Evolutionary conservation across 1,140 invertebrate species (phyloP).

Genomic region (Psilanteris sp.): DNA sequence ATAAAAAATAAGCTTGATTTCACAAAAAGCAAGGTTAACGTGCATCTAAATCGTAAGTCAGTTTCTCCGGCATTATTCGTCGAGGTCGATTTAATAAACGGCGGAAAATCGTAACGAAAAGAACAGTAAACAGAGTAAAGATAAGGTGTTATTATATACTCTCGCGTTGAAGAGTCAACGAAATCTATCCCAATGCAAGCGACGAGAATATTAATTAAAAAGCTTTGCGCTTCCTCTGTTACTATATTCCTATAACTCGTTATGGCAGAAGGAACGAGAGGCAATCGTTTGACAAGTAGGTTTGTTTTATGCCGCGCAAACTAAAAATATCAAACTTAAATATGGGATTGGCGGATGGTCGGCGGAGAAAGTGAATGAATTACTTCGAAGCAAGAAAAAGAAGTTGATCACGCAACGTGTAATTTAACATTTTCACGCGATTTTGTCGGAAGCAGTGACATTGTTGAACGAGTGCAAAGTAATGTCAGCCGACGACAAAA

Average conservation of each 20-base stretch:
- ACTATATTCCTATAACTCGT: too few species aligned
- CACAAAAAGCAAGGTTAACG: constrained; percentile 16
- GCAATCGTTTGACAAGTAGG: constrained; percentile 13
- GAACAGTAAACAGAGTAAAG: constrained; percentile 9
- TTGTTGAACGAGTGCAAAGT: constrained; percentile 28
- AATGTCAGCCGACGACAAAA: constrained; percentile 4
- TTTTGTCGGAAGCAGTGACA: constrained; percentile 37
- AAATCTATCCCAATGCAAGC: not conserved
- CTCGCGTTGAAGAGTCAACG: constrained; percentile 11
- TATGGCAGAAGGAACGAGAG: constrained; percentile 13
- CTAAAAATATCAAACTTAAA: constrained; percentile 61
- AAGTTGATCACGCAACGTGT: constrained; percentile 54
- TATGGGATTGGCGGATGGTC: constrained; percentile 53
- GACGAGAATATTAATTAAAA: constrained; percentile 28
- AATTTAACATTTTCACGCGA: constrained; percentile 59
- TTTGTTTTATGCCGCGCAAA: constrained; percentile 38
- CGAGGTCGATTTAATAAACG: constrained; percentile 33
- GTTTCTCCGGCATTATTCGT: constrained; percentile 35
- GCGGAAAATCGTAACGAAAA: constrained; percentile 15
- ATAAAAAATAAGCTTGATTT: constrained; percentile 7
- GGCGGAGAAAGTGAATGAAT: constrained; percentile 54
- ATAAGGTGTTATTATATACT: constrained; percentile 28
- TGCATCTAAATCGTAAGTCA: constrained; percentile 26
- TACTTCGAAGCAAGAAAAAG: constrained; percentile 39
- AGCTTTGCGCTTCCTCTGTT: not conserved